phyloP scores from a whole-genome alignment of 92 coral and sea anemone species.

The Paragorgia papillata region DNA sequence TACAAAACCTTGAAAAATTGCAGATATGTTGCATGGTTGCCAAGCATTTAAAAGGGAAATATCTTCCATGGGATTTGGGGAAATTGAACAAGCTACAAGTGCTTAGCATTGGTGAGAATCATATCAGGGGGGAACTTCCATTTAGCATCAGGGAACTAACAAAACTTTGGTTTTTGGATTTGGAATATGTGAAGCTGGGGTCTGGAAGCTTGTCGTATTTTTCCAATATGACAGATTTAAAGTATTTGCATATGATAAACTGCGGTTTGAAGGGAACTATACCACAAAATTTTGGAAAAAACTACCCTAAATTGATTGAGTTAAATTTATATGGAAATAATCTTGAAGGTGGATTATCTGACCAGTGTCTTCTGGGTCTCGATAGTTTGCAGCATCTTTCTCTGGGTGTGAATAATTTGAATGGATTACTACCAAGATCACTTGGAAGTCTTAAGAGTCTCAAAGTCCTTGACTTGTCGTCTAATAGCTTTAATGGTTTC shows the following conservation, averaged over 20 bases:
- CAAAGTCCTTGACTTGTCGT: constrained; percentile 57
- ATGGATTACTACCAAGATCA: constrained; percentile 62
- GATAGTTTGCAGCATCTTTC: constrained; percentile 38
- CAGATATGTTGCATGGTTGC: constrained; percentile 59
- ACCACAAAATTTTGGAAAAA: constrained; percentile 57
- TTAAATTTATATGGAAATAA: constrained; percentile 55
- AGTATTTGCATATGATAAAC: constrained; percentile 48
- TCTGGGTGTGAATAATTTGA: constrained; percentile 54
- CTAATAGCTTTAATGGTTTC: constrained; percentile 48
- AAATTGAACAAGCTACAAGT: constrained; percentile 73
- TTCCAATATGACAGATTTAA: constrained; percentile 24
- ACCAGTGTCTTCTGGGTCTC: constrained; percentile 35
- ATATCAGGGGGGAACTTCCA: constrained; percentile 64
- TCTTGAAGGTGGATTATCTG: constrained; percentile 46
- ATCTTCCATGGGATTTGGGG: constrained; percentile 71
- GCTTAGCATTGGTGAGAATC: constrained; percentile 73
- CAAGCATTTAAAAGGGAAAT: constrained; percentile 50
- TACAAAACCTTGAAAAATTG: constrained; percentile 64
- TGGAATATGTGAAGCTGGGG: constrained; percentile 36
- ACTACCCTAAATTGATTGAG: constrained; percentile 25
- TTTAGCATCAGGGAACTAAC: constrained; percentile 62
- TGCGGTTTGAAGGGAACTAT: constrained; percentile 57
- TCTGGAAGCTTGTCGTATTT: constrained; percentile 27
- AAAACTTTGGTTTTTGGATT: constrained; percentile 76
- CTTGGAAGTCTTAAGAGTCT: constrained; percentile 45